phyloP scores from a whole-genome alignment of 2,888 invertebrate genomes.

The Cephalotes varians region DNA sequence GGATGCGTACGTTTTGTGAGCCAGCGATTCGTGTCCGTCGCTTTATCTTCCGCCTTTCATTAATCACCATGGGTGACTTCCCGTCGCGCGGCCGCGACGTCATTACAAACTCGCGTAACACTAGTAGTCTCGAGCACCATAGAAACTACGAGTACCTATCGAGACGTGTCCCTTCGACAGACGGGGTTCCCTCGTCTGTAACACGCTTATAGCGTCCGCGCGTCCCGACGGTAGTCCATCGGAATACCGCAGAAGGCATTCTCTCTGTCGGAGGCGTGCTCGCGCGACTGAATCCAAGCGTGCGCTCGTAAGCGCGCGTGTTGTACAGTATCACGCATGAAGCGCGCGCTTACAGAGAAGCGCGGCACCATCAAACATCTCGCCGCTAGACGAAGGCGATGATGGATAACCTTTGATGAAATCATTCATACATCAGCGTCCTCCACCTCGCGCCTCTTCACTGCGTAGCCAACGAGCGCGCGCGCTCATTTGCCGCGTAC shows the following conservation, averaged over 20 bases:
- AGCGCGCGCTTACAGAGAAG: conserved; percentile 59
- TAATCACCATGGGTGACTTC: conserved; percentile 41
- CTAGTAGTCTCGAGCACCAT: conserved; percentile 29
- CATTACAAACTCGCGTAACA: conserved; percentile 34
- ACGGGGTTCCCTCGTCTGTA: background rate
- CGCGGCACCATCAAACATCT: conserved; percentile 83
- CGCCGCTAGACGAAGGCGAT: conserved; percentile 80
- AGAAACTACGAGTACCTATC: conserved; percentile 30
- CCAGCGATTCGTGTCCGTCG: conserved; percentile 11
- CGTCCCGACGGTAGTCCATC: conserved; percentile 28
- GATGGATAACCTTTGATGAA: conserved; percentile 84
- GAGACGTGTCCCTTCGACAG: conserved; percentile 36
- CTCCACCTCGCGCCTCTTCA: conserved; percentile 31
- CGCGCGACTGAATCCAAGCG: conserved; percentile 40
- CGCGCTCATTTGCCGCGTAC: conserved; percentile 74
- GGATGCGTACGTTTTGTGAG: conserved; percentile 14
- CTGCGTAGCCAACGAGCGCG: background rate
- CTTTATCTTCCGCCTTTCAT: conserved; percentile 50
- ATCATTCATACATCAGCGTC: conserved; percentile 83
- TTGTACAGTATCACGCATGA: conserved; percentile 50
- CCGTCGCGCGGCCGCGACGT: conserved; percentile 9
- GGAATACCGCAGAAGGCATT: conserved; percentile 26
- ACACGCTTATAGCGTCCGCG: background rate
- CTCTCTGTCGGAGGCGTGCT: conserved; percentile 18
- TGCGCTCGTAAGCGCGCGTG: conserved; percentile 33